Percentiles rank a stretch among this genome's conserved stretches.
Evolutionary conservation across 1,140 invertebrate genomes (phyloP).

Genomic region (Macrosteles quadrilineatus): DNA sequence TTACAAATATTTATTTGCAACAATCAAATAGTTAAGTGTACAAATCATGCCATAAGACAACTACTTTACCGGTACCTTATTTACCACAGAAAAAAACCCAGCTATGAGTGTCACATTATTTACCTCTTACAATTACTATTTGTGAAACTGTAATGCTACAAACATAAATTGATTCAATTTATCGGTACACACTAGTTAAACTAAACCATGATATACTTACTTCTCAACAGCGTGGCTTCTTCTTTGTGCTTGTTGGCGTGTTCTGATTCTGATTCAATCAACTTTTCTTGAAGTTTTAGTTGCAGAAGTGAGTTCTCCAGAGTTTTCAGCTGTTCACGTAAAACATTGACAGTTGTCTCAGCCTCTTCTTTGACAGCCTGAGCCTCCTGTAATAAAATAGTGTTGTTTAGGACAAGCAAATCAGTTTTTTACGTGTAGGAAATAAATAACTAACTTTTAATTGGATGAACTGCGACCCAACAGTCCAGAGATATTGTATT

Average conservation of each 20-base stretch:
- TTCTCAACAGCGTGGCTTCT: slow-evolving; percentile 27
- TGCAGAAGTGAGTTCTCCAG: slow-evolving; percentile 20
- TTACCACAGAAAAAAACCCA: no score
- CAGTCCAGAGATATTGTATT: no score
- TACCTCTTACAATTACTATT: no score
- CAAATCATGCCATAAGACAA: no score
- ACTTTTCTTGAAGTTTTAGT: slow-evolving; percentile 18
- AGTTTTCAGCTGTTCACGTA: slow-evolving; percentile 24
- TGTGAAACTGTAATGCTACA: no score
- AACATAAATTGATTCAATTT: no score
- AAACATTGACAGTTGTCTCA: slow-evolving; percentile 13
- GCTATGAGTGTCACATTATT: no score
- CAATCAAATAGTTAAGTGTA: no score
- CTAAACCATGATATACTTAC: slow-evolving; percentile 31
- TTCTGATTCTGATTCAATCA: slow-evolving; percentile 24
- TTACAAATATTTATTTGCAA: no score
- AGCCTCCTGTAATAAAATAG: slow-evolving; percentile 42
- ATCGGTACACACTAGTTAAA: no score
- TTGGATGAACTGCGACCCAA: no score
- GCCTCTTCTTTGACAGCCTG: slow-evolving; percentile 29
- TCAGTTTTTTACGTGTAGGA: not conserved
- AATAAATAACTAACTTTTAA: not conserved
- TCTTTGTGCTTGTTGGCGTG: slow-evolving; percentile 33
- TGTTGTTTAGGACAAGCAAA: slow-evolving; percentile 6
- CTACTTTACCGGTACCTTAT: no score